Evolutionary conservation across 2,888 invertebrate genomes (phyloP).

Genomic region (Petrophora chlorosata): DNA sequence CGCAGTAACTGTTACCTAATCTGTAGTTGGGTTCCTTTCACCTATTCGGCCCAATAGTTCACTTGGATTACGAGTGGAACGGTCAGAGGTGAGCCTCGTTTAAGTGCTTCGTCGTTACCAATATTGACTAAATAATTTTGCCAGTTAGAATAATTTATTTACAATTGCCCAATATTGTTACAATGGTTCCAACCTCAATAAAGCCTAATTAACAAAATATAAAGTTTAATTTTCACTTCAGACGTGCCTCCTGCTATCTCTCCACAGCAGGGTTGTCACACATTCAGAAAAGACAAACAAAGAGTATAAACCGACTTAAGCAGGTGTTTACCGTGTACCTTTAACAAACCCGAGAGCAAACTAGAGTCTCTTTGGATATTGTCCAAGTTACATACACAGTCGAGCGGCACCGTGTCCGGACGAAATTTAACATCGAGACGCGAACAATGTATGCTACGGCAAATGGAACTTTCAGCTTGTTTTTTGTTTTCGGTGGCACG

Average conservation of each 20-base stretch:
- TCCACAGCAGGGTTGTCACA: not conserved
- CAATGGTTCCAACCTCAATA: no score
- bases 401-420: slow-evolving; percentile 38
- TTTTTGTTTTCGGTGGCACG: slow-evolving; percentile 45
- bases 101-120: slow-evolving; percentile 34
- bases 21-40: slow-evolving; percentile 55
- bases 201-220: not conserved
- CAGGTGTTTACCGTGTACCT: slow-evolving; percentile 58
- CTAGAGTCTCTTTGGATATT: slow-evolving; percentile 52
- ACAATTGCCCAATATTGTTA: not conserved
- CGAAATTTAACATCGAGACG: slow-evolving; percentile 41
- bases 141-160: not conserved
- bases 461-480: slow-evolving; percentile 41
- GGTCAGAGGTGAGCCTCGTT: slow-evolving; percentile 65
- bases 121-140: slow-evolving; percentile 26
- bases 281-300: slow-evolving; percentile 48
- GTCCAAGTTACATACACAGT: slow-evolving; percentile 48
- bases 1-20: slow-evolving; percentile 6
- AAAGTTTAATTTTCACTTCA: not conserved
- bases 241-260: not conserved
- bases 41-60: slow-evolving; percentile 63
- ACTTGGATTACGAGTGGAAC: slow-evolving; percentile 58
- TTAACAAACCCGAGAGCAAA: slow-evolving; percentile 52
- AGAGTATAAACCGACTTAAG: slow-evolving; percentile 48
- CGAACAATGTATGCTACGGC: slow-evolving; percentile 36